Percentiles rank a stretch among this genome's conserved stretches.
phyloP scores from a whole-genome alignment of 1,140 invertebrate species.

The Reticulitermes speratus region DNA sequence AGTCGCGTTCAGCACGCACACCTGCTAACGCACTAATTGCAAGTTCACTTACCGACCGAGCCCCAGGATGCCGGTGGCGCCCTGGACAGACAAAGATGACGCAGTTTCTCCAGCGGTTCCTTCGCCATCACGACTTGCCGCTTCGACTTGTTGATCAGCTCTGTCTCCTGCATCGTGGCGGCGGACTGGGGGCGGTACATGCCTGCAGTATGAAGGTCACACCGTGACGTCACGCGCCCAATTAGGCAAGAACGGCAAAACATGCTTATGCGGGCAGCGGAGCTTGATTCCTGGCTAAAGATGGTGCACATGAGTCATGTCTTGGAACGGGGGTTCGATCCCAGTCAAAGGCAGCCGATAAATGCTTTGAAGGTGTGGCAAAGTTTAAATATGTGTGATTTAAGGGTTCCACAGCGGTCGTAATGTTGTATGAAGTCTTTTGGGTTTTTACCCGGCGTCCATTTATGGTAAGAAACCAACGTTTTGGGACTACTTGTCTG shows the following conservation, averaged over 20 bases:
- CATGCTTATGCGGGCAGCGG: background rate
- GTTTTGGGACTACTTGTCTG: too few species aligned
- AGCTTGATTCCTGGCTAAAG: background rate
- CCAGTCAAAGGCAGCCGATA: too few species aligned
- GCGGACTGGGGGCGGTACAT: slow-evolving; percentile 20
- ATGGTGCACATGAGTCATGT: background rate
- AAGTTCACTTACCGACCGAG: slow-evolving; percentile 67
- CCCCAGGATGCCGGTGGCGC: slow-evolving; percentile 84
- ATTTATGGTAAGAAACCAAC: too few species aligned
- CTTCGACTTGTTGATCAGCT: slow-evolving; percentile 22
- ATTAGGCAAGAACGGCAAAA: background rate
- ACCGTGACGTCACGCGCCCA: background rate
- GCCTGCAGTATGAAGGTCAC: slow-evolving; percentile 32
- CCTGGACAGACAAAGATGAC: slow-evolving; percentile 81
- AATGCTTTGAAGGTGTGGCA: too few species aligned
- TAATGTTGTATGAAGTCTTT: too few species aligned
- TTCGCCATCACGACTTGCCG: slow-evolving; percentile 48
- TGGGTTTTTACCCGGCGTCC: too few species aligned
- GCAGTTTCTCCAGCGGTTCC: slow-evolving; percentile 82
- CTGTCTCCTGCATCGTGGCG: slow-evolving; percentile 11
- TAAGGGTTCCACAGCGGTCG: too few species aligned
- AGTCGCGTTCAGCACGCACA: too few species aligned
- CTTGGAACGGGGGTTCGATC: too few species aligned
- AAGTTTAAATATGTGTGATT: too few species aligned
- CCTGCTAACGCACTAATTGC: too few species aligned